Evolutionary conservation across 2,888 invertebrate genomes (phyloP), one percentile per base, ranked within the genome.

Genomic region (Drosophila niveifrons): DNA sequence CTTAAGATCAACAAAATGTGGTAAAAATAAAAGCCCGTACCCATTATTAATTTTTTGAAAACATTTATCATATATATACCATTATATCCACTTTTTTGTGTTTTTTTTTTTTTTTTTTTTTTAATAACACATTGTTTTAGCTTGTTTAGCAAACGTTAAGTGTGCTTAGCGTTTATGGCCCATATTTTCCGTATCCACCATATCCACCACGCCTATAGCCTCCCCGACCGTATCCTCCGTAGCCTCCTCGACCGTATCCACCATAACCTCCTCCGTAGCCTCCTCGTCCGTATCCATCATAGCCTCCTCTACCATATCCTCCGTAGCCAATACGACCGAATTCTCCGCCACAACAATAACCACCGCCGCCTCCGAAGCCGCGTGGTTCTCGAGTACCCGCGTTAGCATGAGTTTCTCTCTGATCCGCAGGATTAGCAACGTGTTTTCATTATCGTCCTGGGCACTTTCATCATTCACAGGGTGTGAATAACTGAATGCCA

Each of bases 321-420:
- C n/a, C n/a, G n/a, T n/a, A n/a, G n/a, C n/a, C n/a, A n/a, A n/a
- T n/a, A n/a, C n/a, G n/a, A n/a, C n/a, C n/a, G n/a, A n/a, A n/a
- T n/a, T n/a, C n/a, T n/a, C 77, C 72, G 17, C 62, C 47, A 3
- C 80, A 39, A 1, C 76, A 46, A 17, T 36, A 36, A 2, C 51
- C n/a, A 13, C 55, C 44, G 11, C 55, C 61, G 7, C 72, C 63
- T 6, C 56, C 56, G 11, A 74, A 68, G 8, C 43, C 70, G 1
- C 83, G 74, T 9, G 52, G 48, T 29, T 44, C 55, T 7, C 79
- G 75, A 2, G 9, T 50, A 6, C 69, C 76, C 44, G 62, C 63
- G 36, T 82, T 79, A 3, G 31, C 72, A 29, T 80, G 72, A 3
- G 9, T 53, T 6, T 50, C 71, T 0, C 61, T 72, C 18, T 75